A percentile compares a stretch with the other conserved stretches of the same genome.
Conservation (phyloP, 1,140 invertebrate species). For the Brachionus plicatilis region DNA sequence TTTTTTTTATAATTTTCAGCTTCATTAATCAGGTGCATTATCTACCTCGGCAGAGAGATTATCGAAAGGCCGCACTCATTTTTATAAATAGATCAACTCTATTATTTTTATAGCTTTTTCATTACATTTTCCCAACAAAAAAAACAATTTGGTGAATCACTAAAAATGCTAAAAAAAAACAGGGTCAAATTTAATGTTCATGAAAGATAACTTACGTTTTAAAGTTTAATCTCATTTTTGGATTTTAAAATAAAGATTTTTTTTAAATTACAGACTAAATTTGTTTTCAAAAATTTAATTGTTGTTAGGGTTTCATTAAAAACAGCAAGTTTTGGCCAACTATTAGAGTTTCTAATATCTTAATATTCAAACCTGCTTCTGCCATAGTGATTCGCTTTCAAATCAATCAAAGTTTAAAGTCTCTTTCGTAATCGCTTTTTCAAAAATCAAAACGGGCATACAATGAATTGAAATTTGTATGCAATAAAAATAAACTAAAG, state of each 20-base stretch:
- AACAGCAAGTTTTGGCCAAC: neutral
- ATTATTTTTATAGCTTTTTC: neutral
- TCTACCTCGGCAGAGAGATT: neutral
- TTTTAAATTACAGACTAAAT: neutral
- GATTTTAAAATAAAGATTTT: neutral
- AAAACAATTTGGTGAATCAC: neutral
- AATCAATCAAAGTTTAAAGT: neutral
- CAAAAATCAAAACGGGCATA: neutral
- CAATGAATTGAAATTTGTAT: neutral
- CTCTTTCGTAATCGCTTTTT: neutral
- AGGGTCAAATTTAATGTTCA: conserved; percentile 9
- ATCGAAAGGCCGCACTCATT: neutral
- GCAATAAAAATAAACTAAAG: neutral
- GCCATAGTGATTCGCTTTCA: neutral
- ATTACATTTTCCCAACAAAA: neutral
- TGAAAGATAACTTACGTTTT: conserved; percentile 7
- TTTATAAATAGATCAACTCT: neutral
- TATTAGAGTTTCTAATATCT: neutral
- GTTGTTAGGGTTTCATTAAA: neutral
- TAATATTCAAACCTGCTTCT: neutral
- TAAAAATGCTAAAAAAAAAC: neutral
- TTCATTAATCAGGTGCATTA: conserved; percentile 18
- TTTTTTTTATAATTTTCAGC: neutral
- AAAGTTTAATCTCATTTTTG: neutral
- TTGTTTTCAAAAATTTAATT: neutral